Percentiles rank a stretch among this genome's conserved stretches.
Conservation (phyloP, 2,113 vertebrate species). For the Notarius lentiginosus region DNA sequence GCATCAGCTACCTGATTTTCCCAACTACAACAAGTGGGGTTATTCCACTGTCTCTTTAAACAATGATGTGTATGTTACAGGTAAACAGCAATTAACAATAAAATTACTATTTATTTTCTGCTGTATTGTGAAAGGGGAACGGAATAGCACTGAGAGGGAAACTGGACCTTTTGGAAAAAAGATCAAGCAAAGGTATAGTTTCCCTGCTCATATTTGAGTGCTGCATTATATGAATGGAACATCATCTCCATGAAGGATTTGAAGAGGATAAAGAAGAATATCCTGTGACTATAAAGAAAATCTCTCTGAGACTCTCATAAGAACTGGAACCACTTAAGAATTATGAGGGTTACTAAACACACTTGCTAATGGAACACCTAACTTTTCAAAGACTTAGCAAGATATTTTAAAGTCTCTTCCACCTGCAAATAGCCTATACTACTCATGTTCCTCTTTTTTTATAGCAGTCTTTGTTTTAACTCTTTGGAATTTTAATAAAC, state of each 20-base stretch:
- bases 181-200: constrained; percentile 41
- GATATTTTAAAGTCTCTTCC: background rate
- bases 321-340: constrained; percentile 35
- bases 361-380: constrained; percentile 43
- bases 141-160: background rate
- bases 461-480: constrained; percentile 18
- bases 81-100: constrained; percentile 65
- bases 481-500: constrained; percentile 17
- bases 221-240: constrained; percentile 45
- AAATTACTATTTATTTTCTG: background rate
- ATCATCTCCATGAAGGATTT: constrained; percentile 42
- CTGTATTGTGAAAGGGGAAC: constrained; percentile 1
- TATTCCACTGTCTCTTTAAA: constrained; percentile 89
- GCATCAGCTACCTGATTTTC: constrained; percentile 89
- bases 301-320: constrained; percentile 31
- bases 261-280: constrained; percentile 33
- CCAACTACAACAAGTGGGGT: constrained; percentile 96
- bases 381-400: constrained; percentile 28
- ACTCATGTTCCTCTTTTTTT: constrained; percentile 1
- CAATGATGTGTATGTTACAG: constrained; percentile 91
- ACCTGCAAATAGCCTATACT: constrained; percentile 1
- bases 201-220: constrained; percentile 22
- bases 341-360: constrained; percentile 24
- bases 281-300: constrained; percentile 27
- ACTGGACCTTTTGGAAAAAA: constrained; percentile 33